These are phyloP conservation scores for Gymnobelideus leadbeateri DNA, from an alignment of 2,113 vertebrate genomes.

Conservation along the genomic window DNA sequence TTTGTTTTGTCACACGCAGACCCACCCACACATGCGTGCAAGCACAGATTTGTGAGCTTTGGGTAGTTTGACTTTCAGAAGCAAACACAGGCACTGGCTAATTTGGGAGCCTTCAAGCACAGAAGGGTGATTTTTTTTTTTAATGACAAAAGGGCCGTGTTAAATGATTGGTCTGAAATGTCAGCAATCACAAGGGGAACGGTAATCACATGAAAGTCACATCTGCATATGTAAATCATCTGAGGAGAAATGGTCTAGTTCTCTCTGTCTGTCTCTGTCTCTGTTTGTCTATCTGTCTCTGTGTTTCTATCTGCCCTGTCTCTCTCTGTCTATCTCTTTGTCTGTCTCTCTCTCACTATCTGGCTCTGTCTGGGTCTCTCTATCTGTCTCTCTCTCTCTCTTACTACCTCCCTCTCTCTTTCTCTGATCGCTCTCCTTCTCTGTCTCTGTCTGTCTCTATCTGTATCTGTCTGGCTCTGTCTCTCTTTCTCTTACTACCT, in stretches of 20 bases:
- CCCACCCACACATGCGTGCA: neutral
- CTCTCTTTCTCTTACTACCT: neutral
- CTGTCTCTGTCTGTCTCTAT: constrained; percentile 1
- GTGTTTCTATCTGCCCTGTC: too few relatives aligned
- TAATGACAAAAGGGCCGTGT: neutral
- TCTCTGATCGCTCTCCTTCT: neutral
- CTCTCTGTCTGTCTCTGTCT: neutral
- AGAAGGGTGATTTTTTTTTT: constrained; percentile 34
- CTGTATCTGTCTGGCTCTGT: neutral
- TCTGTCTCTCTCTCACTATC: neutral
- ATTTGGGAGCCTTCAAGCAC: neutral
- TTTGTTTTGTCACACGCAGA: neutral
- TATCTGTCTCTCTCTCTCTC: neutral
- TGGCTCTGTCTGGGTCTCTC: neutral
- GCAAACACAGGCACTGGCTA: neutral
- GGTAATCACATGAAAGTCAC: constrained; percentile 11
- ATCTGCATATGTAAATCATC: neutral
- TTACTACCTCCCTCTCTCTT: neutral
- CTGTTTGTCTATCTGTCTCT: too few relatives aligned
- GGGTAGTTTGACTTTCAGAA: constrained; percentile 28
- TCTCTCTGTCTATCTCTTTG: neutral
- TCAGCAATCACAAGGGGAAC: neutral
- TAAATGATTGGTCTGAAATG: constrained; percentile 52
- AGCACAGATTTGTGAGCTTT: constrained; percentile 8
- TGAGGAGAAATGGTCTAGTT: neutral